These are phyloP conservation scores for Ia io DNA, from an alignment of 2,113 vertebrate genomes.

Conservation along the genomic window DNA sequence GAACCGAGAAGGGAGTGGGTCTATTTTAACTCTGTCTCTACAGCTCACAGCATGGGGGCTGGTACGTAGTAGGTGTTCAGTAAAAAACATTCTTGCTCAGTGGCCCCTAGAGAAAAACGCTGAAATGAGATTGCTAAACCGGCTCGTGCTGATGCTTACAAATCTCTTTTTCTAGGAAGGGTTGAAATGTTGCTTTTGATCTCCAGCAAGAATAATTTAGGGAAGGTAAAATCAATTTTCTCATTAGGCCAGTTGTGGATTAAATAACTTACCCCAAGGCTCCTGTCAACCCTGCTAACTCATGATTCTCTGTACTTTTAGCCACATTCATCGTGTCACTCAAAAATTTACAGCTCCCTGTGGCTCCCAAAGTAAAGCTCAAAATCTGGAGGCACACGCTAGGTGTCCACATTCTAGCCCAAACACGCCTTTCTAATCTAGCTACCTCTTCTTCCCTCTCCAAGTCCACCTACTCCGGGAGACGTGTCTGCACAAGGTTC, in stretches of 20 bases:
- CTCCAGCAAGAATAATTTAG: slow-evolving; percentile 44
- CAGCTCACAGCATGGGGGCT: neutral
- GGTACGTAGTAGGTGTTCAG: slow-evolving; percentile 22
- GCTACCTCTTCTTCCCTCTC: neutral
- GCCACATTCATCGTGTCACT: neutral
- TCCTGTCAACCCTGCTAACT: slow-evolving; percentile 13
- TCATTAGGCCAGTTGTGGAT: slow-evolving; percentile 43
- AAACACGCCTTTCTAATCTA: neutral
- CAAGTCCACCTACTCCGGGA: neutral
- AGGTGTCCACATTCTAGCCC: neutral
- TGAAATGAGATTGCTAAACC: neutral
- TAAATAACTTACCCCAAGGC: slow-evolving; percentile 39
- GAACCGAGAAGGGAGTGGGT: neutral
- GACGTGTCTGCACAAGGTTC: rapidly evolving
- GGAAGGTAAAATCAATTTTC: slow-evolving; percentile 53
- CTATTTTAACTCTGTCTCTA: neutral
- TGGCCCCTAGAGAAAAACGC: neutral
- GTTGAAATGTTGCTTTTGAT: slow-evolving; percentile 18
- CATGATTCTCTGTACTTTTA: neutral
- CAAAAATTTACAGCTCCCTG: slow-evolving; percentile 2
- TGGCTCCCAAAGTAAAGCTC: neutral
- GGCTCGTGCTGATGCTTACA: neutral
- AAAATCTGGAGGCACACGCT: neutral
- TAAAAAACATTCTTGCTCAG: neutral
- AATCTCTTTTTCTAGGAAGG: neutral